Percentiles rank a stretch among this genome's conserved stretches.
These are phyloP conservation scores for Tetramorium simillimum DNA, from an alignment of 1,140 invertebrate genomes.

Conservation along the genomic window DNA sequence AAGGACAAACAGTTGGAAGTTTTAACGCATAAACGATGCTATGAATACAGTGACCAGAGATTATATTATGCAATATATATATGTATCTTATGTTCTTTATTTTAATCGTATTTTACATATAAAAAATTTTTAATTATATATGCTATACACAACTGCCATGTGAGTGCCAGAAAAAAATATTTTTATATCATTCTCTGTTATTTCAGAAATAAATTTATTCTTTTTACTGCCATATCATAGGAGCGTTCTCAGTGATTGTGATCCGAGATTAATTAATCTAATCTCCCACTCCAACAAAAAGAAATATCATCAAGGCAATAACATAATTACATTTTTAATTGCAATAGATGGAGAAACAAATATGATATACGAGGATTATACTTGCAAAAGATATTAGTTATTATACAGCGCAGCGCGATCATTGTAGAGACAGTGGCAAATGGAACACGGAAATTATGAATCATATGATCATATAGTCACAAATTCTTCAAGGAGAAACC, in stretches of 20 bases:
- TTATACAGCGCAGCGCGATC: neutral
- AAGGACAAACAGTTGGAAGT: neutral
- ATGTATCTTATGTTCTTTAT: conserved; percentile 11
- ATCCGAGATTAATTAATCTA: neutral
- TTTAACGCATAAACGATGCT: neutral
- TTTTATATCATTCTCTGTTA: conserved; percentile 63
- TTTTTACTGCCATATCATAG: conserved; percentile 46
- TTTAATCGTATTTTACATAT: conserved; percentile 41
- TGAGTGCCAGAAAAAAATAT: conserved; percentile 60
- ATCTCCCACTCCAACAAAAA: neutral
- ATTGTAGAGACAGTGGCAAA: neutral
- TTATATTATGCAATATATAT: conserved; percentile 35
- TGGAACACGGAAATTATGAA: neutral
- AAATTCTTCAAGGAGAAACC: neutral
- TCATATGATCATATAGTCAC: neutral
- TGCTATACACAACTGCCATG: conserved; percentile 40
- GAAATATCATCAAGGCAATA: neutral
- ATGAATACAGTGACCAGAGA: conserved; percentile 18
- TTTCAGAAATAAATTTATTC: conserved; percentile 68
- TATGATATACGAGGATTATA: neutral
- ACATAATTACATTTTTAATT: neutral
- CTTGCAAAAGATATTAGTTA: neutral
- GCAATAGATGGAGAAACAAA: neutral
- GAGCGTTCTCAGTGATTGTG: neutral
- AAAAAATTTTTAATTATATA: conserved; percentile 44